These are phyloP conservation scores for human (Homo sapiens) DNA, from an alignment of 2,113 vertebrate species.

Conservation along the genomic window GRCh38 chr5:64501001-64501500, in stretches of 20 bases:
- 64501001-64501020: background rate
- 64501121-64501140: background rate
- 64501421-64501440: background rate
- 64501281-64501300: background rate
- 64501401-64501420: background rate
- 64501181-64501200: background rate
- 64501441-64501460: background rate
- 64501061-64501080: background rate
- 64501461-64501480: background rate
- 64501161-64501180: background rate
- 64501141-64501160: background rate
- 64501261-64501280: background rate
- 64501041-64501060: background rate
- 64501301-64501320: background rate
- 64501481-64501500: background rate
- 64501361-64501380: background rate
- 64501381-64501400: background rate
- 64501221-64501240: background rate
- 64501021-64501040: background rate
- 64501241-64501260: background rate
- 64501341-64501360: conserved; percentile 1
- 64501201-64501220: background rate
- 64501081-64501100: background rate
- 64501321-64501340: background rate
- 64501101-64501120: background rate